Evolutionary conservation across 2,888 invertebrate genomes (phyloP).

Genomic region (Drosophila paranaensis): DNA sequence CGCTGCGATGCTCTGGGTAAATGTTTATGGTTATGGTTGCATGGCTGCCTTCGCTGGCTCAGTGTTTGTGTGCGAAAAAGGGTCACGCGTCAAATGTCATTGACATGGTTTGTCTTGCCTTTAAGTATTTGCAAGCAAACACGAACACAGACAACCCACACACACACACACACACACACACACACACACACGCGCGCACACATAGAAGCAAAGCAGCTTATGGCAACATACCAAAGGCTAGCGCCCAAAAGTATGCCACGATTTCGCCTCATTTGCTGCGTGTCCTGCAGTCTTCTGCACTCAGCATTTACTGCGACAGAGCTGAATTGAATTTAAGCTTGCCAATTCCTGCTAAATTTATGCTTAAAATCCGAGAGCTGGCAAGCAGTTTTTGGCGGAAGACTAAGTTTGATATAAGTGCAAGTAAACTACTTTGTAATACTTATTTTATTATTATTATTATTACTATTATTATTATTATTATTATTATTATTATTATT

Average conservation of each 20-base stretch:
- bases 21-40: slow-evolving; percentile 75
- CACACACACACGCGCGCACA: no score
- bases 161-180: slow-evolving; percentile 24
- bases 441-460: no score
- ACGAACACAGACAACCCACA: slow-evolving; percentile 8
- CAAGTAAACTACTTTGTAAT: no score
- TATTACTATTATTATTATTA: no score
- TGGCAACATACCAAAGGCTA: slow-evolving; percentile 29
- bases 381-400: slow-evolving; percentile 2
- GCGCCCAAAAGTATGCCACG: slow-evolving; percentile 70
- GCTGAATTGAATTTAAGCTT: slow-evolving; percentile 9
- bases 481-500: no score
- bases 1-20: slow-evolving; percentile 56
- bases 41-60: slow-evolving; percentile 41
- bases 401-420: no score
- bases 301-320: slow-evolving; percentile 16
- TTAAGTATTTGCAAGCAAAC: slow-evolving; percentile 68
- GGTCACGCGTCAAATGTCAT: slow-evolving; percentile 80
- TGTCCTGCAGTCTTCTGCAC: slow-evolving; percentile 12
- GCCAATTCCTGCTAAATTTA: slow-evolving; percentile 33
- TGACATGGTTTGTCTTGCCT: slow-evolving; percentile 76
- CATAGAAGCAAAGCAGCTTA: slow-evolving; percentile 35
- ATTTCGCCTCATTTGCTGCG: slow-evolving; percentile 72
- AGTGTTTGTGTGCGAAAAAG: slow-evolving; percentile 55
- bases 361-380: slow-evolving; percentile 11